Base-by-base conservation (phyloP, 2,113 vertebrate species). In the Salminus brasiliensis region DNA sequence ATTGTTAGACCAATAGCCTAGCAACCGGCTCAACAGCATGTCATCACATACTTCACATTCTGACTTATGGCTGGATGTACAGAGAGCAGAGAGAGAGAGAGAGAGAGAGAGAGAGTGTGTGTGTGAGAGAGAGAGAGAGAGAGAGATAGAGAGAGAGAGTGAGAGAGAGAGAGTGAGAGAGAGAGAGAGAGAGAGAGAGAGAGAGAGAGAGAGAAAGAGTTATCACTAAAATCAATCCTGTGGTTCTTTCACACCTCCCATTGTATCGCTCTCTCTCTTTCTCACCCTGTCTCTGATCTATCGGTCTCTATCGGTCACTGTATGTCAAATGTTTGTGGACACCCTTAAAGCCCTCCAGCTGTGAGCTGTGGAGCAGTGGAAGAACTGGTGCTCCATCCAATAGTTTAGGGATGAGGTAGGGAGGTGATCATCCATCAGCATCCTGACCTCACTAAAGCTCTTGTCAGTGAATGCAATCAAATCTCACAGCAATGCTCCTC, bases 71-170 rank as follows among this genome's bases (percentile, higher is more conserved):
- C 10, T 25, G 11, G 16, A 13, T 69, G 60, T 16, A 13, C 11
- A 23, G 70, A 32, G 23, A 34, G 27, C 2, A 25, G 21, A 73
- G 60, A 1, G 13, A 53, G 47, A 29, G 4, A 2, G 36, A 80
- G 52, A 39, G 39, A 47, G 29, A 25, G 3, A 43, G n/a, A n/a
- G n/a, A 55, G 55, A 21, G 10, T 52, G 36, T 39, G 8, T 39
- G 3, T 39, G 74, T 30, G 16, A 78, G 76, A 34, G 23, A 9
- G 45, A n/a, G 23, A 34, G 65, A 41, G 18, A 7, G 47, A 32
- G 60, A 68, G 89, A n/a, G 86, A 88, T 78, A 74, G 88, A 84
- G 76, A 83, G 81, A 80, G 79, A 85, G 80, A 74, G 84, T 84
- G 83, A 86, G 85, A 86, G 79, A 73, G 78, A 85, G 63, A 67